A percentile compares a stretch with the other conserved stretches of the same genome.
Evolutionary conservation across 2,888 invertebrate genomes (phyloP).

Genomic region (Atrina japonica): DNA sequence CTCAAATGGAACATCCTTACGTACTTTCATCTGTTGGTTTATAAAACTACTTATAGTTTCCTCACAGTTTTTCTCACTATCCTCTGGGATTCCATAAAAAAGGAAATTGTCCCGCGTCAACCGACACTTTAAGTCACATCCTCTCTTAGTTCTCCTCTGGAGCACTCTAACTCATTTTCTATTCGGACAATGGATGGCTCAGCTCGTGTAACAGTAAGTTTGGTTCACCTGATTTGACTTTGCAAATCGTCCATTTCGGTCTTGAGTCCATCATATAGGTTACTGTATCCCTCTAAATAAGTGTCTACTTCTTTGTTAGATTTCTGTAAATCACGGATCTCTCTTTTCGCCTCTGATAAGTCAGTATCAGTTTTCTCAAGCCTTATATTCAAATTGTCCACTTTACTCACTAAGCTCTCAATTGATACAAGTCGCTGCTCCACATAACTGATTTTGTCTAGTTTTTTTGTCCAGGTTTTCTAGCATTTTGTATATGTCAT

Average conservation of each 20-base stretch:
- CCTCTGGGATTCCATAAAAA: constrained; percentile 31
- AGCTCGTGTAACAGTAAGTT: background rate
- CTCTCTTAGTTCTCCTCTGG: constrained; percentile 24
- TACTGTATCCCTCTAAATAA: background rate
- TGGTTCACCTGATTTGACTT: background rate
- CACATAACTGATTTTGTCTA: too few relatives aligned
- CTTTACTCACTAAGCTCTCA: background rate
- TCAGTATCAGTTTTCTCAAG: constrained; percentile 5
- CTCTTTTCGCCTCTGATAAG: background rate
- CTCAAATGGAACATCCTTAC: constrained; percentile 25
- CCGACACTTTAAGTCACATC: constrained; percentile 40
- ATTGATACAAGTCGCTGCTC: too few relatives aligned
- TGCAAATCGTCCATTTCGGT: background rate
- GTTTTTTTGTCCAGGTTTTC: too few relatives aligned
- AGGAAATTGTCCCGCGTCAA: constrained; percentile 41
- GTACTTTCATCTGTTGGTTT: constrained; percentile 13
- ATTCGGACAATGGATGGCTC: background rate
- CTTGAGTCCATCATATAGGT: constrained; percentile 9
- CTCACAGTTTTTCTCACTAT: constrained; percentile 35
- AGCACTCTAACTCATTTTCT: background rate
- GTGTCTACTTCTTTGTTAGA: background rate
- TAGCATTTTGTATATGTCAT: too few relatives aligned
- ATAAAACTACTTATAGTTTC: constrained; percentile 32
- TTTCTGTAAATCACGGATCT: background rate
- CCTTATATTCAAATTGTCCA: background rate